These are phyloP conservation scores for Telenomus remus DNA, from an alignment of 1,140 invertebrate species.

Conservation along the genomic window DNA sequence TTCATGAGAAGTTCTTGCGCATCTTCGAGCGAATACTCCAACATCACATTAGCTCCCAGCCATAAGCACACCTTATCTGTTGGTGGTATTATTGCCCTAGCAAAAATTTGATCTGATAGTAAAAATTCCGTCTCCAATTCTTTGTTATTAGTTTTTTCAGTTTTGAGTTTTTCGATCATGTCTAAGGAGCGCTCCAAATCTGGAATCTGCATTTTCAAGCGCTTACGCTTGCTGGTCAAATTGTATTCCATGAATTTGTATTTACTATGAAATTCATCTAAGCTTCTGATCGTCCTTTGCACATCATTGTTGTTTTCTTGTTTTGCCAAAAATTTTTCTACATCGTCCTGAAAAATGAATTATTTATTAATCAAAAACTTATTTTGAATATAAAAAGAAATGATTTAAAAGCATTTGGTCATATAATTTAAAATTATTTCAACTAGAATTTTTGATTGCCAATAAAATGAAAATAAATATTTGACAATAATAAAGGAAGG, in stretches of 20 bases:
- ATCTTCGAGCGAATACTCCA: conserved; percentile 96
- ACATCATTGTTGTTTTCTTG: conserved; percentile 87
- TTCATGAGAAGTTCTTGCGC: conserved; percentile 90
- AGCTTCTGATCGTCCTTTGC: conserved; percentile 87
- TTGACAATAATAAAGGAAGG: conserved; percentile 11
- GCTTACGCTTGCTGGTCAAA: conserved; percentile 86
- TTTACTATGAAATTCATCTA: conserved; percentile 95
- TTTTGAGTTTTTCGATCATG: conserved; percentile 92
- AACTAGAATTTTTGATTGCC: too few species aligned
- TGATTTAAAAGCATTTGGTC: too few species aligned
- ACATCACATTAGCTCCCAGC: conserved; percentile 99
- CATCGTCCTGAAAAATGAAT: conserved; percentile 86
- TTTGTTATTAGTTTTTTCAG: conserved; percentile 81
- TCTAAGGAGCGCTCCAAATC: conserved; percentile 93
- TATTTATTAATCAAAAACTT: conserved; percentile 4
- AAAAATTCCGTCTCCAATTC: conserved; percentile 93
- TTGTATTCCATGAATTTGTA: conserved; percentile 98
- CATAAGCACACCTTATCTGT: conserved; percentile 97
- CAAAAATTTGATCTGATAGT: conserved; percentile 96
- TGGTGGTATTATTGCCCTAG: conserved; percentile 90
- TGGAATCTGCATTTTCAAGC: conserved; percentile 92
- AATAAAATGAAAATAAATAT: background rate
- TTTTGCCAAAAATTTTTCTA: conserved; percentile 92
- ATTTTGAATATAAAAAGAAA: background rate
- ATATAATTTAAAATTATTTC: too few species aligned